Conservation (phyloP, 2,888 invertebrate species). For the Dolichomitus sp. region DNA sequence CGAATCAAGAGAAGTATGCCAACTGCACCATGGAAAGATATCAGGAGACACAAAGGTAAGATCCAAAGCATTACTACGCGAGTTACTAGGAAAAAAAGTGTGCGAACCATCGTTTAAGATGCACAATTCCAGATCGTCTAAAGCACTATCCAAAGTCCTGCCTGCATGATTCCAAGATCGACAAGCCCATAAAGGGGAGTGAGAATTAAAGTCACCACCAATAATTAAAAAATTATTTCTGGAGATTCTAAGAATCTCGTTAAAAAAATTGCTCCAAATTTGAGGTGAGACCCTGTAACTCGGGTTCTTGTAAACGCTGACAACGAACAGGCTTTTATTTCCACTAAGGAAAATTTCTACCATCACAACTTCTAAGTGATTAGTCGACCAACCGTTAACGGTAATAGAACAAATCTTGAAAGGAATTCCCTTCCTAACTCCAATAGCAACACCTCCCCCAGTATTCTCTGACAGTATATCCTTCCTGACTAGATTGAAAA, state of each 20-base stretch:
- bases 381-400: neutral
- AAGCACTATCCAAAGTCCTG: neutral
- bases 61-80: neutral
- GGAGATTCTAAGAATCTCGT: neutral
- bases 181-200: neutral
- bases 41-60: neutral
- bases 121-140: neutral
- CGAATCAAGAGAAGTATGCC: neutral
- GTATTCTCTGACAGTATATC: neutral
- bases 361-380: neutral
- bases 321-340: neutral
- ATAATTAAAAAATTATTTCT: neutral
- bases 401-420: neutral
- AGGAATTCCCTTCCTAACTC: neutral
- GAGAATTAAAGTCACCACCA: neutral
- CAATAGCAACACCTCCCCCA: neutral
- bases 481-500: neutral
- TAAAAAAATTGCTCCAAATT: neutral
- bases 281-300: neutral
- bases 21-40: neutral
- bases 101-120: conserved; percentile 1
- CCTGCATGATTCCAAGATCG: neutral
- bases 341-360: neutral
- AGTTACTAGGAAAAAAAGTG: neutral
- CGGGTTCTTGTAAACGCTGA: neutral